Conservation (phyloP, 92 coral and sea anemone species). For the Epizoanthus illoricatus region DNA sequence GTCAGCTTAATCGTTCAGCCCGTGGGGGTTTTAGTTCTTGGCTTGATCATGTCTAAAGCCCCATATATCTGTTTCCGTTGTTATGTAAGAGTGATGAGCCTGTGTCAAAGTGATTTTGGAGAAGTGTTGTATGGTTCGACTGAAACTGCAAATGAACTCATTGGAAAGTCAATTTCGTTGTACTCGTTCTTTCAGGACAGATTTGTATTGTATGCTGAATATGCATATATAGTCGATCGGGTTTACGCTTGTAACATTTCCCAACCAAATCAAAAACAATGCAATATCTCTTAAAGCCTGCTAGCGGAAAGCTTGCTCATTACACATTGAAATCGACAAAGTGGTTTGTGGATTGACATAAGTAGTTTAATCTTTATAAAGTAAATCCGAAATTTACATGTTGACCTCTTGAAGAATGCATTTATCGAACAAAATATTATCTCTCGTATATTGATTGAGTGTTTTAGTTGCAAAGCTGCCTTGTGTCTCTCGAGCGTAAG, state of each 20-base stretch:
- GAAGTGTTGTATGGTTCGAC: too few species aligned
- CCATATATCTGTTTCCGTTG: too few species aligned
- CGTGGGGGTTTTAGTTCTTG: not conserved
- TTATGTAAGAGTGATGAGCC: too few species aligned
- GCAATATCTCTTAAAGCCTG: not conserved
- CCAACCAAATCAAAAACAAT: not conserved
- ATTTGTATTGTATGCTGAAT: not conserved
- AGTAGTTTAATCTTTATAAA: not conserved
- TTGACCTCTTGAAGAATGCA: constrained; percentile 13
- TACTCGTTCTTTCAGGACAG: not conserved
- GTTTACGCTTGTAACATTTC: not conserved
- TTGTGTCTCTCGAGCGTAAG: not conserved
- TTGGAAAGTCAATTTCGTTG: not conserved
- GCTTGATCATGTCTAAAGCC: too few species aligned
- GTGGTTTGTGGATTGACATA: not conserved
- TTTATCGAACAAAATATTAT: not conserved
- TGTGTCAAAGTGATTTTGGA: too few species aligned
- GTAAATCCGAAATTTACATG: too few species aligned
- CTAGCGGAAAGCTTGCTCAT: not conserved
- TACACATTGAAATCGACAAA: not conserved
- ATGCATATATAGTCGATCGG: not conserved
- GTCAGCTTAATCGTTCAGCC: constrained; percentile 8
- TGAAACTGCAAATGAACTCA: not conserved
- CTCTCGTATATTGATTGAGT: not conserved
- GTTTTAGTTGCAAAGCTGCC: not conserved